phyloP scores from a whole-genome alignment of 2,797 vertebrate species.

The Choloepus didactylus region DNA sequence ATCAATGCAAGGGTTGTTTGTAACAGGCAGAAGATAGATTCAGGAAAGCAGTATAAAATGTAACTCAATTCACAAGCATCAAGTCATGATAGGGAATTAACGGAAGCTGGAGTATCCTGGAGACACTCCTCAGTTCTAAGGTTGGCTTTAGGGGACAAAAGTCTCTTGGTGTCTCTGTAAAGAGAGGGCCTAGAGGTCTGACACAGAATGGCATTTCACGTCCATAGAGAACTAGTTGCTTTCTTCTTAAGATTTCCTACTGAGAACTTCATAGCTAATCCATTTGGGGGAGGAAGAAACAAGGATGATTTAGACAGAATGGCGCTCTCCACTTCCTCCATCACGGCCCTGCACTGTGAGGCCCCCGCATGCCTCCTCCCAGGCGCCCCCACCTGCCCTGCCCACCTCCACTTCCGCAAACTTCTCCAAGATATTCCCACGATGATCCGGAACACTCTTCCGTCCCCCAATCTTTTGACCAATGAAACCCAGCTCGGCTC shows the following conservation, averaged over 20 bases:
- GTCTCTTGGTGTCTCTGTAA: background rate
- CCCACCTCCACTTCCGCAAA: background rate
- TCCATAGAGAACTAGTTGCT: background rate
- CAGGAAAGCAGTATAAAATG: background rate
- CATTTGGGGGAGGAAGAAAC: background rate
- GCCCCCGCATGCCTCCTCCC: background rate
- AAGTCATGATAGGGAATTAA: background rate
- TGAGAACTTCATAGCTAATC: background rate
- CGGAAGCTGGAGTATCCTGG: too few species aligned
- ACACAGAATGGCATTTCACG: background rate
- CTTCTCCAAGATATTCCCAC: fast-evolving
- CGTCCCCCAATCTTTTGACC: background rate
- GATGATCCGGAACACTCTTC: too few species aligned
- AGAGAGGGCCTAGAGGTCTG: background rate
- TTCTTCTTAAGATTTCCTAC: background rate
- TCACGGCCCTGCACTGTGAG: fast-evolving
- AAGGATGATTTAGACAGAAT: fast-evolving
- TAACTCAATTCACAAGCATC: background rate
- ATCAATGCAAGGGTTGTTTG: background rate
- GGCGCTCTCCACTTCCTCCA: background rate
- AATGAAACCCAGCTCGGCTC: background rate
- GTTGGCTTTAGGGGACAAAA: background rate
- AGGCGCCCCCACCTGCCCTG: fast-evolving
- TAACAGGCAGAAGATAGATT: background rate
- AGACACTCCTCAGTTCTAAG: background rate